Conservation (phyloP, 2,888 invertebrate genomes). For the Nomada flava region DNA sequence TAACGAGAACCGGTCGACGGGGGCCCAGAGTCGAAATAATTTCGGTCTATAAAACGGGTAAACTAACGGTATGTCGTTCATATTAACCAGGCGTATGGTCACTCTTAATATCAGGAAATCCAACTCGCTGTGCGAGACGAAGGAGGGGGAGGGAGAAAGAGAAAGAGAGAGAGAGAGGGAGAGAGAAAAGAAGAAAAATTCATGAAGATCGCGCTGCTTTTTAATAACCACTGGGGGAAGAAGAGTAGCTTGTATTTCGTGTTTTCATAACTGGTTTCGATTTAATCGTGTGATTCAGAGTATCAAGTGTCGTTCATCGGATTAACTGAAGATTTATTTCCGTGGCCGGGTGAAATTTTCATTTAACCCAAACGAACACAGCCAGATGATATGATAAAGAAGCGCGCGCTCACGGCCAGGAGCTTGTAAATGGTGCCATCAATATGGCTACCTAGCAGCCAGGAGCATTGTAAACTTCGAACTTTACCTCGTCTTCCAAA, state of each 20-base stretch:
- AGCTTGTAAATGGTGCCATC: conserved; percentile 41
- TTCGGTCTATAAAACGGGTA: conserved; percentile 50
- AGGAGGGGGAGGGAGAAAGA: background rate
- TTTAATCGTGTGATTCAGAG: conserved; percentile 21
- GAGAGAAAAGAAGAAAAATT: background rate
- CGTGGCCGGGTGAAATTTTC: conserved; percentile 24
- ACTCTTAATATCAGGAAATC: conserved; percentile 46
- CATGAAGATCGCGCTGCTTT: conserved; percentile 24
- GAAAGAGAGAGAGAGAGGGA: no score
- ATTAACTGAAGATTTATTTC: conserved; percentile 10
- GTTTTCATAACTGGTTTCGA: conserved; percentile 33
- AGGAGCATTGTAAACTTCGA: conserved; percentile 9
- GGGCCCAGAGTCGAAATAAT: conserved; percentile 50
- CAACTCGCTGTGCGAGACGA: conserved; percentile 8
- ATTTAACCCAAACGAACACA: conserved; percentile 19
- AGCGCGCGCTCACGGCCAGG: background rate
- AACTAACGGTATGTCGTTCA: conserved; percentile 49
- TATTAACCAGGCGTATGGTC: conserved; percentile 43
- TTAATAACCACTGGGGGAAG: conserved; percentile 2
- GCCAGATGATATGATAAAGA: conserved; percentile 27
- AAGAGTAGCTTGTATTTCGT: background rate
- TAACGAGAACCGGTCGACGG: conserved; percentile 64
- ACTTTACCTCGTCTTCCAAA: conserved; percentile 3
- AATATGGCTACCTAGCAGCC: conserved; percentile 13
- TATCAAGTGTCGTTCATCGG: conserved; percentile 44